Conservation (phyloP, 2,113 vertebrate species). For the Agelaius phoeniceus region DNA sequence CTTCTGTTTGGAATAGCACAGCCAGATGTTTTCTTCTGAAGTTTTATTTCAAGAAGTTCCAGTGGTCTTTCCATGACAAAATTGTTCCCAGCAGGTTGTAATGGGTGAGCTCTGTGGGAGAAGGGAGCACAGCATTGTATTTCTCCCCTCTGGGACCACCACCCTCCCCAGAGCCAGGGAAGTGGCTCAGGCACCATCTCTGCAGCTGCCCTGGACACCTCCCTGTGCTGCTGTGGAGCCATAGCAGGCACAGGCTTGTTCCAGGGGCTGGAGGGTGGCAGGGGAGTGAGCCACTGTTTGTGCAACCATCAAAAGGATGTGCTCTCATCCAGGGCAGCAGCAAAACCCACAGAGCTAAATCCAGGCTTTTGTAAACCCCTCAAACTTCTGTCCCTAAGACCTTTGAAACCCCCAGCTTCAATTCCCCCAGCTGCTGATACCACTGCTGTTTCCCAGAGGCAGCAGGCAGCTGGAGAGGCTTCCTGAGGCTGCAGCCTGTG, state of each 20-base stretch:
- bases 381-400: not conserved
- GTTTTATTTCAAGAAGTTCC: not conserved
- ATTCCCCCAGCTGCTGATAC: not conserved
- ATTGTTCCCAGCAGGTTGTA: not conserved
- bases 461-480: not conserved
- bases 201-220: rapidly evolving
- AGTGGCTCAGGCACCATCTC: not conserved
- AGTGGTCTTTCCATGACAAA: not conserved
- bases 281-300: not conserved
- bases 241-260: rapidly evolving
- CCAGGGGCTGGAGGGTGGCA: not conserved
- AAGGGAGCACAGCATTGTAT: rapidly evolving
- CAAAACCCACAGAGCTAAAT: not conserved
- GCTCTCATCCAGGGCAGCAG: not conserved
- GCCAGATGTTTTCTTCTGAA: not conserved
- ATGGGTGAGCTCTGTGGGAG: rapidly evolving
- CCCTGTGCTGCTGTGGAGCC: not conserved
- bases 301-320: not conserved
- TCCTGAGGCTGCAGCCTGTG: not conserved
- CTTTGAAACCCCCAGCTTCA: not conserved
- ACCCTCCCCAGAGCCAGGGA: not conserved
- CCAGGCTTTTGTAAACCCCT: not conserved
- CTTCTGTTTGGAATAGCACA: not conserved
- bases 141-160: not conserved
- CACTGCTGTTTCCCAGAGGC: not conserved